Evolutionary conservation across 2,888 invertebrate species (phyloP).

Genomic region (Microplitis deprimator): DNA sequence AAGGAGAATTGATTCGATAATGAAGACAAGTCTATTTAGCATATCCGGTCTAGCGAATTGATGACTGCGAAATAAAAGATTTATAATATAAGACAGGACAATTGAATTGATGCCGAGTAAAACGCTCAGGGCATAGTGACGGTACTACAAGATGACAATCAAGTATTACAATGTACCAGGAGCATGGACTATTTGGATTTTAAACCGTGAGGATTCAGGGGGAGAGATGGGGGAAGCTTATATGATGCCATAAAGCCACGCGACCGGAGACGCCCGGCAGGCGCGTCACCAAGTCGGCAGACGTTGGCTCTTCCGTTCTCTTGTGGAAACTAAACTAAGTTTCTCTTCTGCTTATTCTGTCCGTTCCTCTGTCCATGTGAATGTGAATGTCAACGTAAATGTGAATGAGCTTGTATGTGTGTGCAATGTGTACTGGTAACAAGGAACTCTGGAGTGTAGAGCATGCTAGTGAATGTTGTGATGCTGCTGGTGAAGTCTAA

Average conservation of each 20-base stretch:
- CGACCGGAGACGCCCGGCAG: constrained; percentile 69
- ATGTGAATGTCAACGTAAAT: not conserved
- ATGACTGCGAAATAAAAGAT: not conserved
- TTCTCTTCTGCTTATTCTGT: constrained; percentile 38
- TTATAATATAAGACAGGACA: not conserved
- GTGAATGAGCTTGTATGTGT: no score
- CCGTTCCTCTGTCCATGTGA: not conserved
- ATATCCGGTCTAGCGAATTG: not conserved
- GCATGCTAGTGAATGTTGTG: not conserved
- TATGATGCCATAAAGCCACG: constrained; percentile 65
- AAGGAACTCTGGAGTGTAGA: not conserved
- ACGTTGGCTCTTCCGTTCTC: constrained; percentile 61
- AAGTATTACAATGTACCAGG: constrained; percentile 12
- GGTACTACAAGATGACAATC: constrained; percentile 3
- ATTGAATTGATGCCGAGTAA: not conserved
- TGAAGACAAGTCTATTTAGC: constrained; percentile 8
- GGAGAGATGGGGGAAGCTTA: constrained; percentile 31
- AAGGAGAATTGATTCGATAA: not conserved
- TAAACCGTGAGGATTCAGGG: constrained; percentile 38
- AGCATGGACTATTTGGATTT: constrained; percentile 52
- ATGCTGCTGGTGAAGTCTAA: not conserved
- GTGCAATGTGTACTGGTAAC: no score
- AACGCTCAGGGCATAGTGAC: not conserved
- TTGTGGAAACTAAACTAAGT: constrained; percentile 59
- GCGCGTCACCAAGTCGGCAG: constrained; percentile 64